Conservation (phyloP, 2,113 vertebrate species). For the Ophthalmolycus amberensis region DNA sequence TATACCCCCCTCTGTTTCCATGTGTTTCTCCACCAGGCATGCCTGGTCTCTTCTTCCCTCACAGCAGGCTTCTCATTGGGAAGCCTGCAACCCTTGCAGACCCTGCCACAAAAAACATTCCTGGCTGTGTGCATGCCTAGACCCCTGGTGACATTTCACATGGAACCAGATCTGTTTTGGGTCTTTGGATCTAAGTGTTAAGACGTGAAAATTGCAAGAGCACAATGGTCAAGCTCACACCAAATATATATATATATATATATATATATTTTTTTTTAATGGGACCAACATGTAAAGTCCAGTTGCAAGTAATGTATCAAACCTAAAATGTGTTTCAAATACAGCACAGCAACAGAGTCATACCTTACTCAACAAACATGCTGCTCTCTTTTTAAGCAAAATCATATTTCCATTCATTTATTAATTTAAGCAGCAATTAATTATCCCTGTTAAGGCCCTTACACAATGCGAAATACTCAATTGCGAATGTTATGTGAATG, state of each 20-base stretch:
- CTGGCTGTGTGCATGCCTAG: not conserved
- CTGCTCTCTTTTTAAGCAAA: not conserved
- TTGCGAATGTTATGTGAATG: not conserved
- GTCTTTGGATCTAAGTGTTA: not conserved
- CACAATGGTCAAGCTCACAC: not conserved
- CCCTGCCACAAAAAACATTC: not conserved
- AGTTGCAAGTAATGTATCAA: too few species aligned
- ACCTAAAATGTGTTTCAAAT: not conserved
- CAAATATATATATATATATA: not conserved
- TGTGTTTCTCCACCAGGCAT: not conserved
- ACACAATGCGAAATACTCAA: not conserved
- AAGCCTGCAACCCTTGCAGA: not conserved
- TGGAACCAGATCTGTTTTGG: not conserved
- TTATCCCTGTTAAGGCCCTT: not conserved
- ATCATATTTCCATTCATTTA: not conserved
- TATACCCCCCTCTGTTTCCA: not conserved
- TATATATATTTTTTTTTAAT: too few species aligned
- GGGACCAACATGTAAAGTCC: not conserved
- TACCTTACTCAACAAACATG: not conserved
- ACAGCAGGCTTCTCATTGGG: slow-evolving; percentile 1
- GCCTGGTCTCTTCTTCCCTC: not conserved
- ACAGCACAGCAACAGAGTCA: not conserved
- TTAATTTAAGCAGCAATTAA: not conserved
- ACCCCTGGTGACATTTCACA: not conserved
- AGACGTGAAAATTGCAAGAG: not conserved